Evolutionary conservation across 2,888 invertebrate genomes (phyloP).

Genomic region (Ochropacha duplaris): DNA sequence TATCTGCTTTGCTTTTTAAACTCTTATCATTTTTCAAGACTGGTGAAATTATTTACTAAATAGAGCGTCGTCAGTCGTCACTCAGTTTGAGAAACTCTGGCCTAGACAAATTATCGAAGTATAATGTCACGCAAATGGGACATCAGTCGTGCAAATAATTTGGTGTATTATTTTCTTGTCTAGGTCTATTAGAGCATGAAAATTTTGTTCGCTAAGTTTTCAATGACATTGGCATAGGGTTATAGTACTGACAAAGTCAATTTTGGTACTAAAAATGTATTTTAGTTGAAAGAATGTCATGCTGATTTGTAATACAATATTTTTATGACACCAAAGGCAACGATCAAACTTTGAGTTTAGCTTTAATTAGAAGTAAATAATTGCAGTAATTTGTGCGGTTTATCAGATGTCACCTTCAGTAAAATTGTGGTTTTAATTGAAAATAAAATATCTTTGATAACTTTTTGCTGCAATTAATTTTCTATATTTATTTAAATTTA

Average conservation of each 20-base stretch:
- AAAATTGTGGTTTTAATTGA: no score
- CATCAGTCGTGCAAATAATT: not conserved
- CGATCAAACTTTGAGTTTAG: not conserved
- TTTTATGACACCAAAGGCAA: not conserved
- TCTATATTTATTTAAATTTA: no score
- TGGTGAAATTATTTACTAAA: not conserved
- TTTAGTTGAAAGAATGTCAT: not conserved
- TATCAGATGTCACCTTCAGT: no score
- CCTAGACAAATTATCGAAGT: not conserved
- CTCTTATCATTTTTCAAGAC: no score
- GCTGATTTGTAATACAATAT: not conserved
- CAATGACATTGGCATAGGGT: not conserved
- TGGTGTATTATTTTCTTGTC: not conserved
- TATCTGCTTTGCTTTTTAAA: no score
- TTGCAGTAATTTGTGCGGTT: not conserved
- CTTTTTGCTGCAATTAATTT: no score
- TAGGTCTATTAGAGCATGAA: not conserved
- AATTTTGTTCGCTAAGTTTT: not conserved
- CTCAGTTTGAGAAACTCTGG: not conserved
- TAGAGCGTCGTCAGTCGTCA: not conserved
- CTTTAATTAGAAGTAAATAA: not conserved
- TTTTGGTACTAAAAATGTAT: not conserved
- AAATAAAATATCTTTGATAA: no score
- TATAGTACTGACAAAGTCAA: not conserved
- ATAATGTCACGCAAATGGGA: not conserved